Evolutionary conservation across 2,113 vertebrate species (phyloP), one percentile per base, ranked within the genome.

Genomic region (Cyprinodon brontotheroides): DNA sequence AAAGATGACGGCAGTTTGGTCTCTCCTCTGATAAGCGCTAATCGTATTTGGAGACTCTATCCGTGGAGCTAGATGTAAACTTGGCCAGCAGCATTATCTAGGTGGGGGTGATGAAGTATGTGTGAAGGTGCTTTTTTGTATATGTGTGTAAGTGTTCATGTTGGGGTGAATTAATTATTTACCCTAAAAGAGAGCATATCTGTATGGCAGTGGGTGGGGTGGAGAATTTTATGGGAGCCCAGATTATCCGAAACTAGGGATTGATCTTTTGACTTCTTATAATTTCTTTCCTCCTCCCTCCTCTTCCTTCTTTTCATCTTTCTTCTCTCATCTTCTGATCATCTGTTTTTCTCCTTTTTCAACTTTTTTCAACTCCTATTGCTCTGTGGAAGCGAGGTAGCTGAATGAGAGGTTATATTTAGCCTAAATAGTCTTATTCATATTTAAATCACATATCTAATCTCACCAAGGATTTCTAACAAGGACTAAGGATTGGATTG

Each of bases 401-500:
- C 63, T 65, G 83, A 78, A 93, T 89, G 89, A 80, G 74, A 78
- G 68, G 76, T 83, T 92, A 89, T 92, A 91, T 93, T 92, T 92
- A 93, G 90, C 87, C 79, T 72, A 75, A 81, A 84, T 84, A 89
- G 84, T 85, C 82, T 78, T 82, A 87, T 91, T 87, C 83, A 79
- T 90, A 93, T 93, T 93, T 80, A 87, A 90, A 93, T 91, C 88
- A 80, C 70, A 74, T 74, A 89, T 90, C 89, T 89, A 90, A 92
- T 92, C 90, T 90, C 83, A 65, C 69, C n/a, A 59, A 45, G 1
- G 75, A 87, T 87, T 88, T 85, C 75, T 65, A 75, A 83, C 69
- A 72, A 75, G 75, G 65, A 85, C 83, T 77, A 50, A 40, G 75
- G 81, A 87, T 87, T 88, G 83, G 74, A 43, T 77, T 61, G 63